Evolutionary conservation across 2,888 invertebrate species (phyloP), one percentile per base, ranked within the genome.

Genomic region (Rhamphomyia laevipes): DNA sequence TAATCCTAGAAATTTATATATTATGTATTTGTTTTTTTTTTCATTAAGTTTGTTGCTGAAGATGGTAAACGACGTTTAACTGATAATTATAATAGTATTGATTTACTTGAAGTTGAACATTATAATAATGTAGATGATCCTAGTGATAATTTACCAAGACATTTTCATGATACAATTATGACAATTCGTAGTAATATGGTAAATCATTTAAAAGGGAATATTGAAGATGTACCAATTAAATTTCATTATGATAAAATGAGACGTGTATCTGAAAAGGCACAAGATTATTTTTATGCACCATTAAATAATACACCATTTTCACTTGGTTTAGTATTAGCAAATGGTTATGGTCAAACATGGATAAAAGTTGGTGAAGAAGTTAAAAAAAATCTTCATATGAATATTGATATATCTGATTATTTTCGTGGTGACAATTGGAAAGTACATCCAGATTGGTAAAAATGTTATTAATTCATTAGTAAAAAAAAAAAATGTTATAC

Each of bases 1-100:
- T n/a, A 42, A 11, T n/a, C 35, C 16, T 43, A 23, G 18, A 11
- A 30, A 21, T 30, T 18, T 12, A n/a, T n/a, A n/a, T n/a, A n/a
- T n/a, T n/a, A n/a, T n/a, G n/a, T 33, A 43, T 15, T 35, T 27
- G 21, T 9, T n/a, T 43, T 13, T 21, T 9, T 12, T 13, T 7
- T 5, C 46, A 41, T 2, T 12, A 15, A 31, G 37, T 21, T 18
- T 15, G 11, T 31, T 11, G 17, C 38, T 13, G 40, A 46, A 23
- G 46, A 38, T 12, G 33, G 16, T 15, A 30, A 45, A 31, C 23
- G 30, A 3, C 23, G 16, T 9, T 72, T 88, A 49, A 94, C 91
- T 71, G 80, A 83, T n/a, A 95, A 94, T 68, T 96, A 91, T 73
- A 94, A 95, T 71, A 95, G 94, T 66, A 86, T 97, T 33, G 97